Evolutionary conservation across 1,140 invertebrate species (phyloP).

Genomic region (Elysia chlorotica): DNA sequence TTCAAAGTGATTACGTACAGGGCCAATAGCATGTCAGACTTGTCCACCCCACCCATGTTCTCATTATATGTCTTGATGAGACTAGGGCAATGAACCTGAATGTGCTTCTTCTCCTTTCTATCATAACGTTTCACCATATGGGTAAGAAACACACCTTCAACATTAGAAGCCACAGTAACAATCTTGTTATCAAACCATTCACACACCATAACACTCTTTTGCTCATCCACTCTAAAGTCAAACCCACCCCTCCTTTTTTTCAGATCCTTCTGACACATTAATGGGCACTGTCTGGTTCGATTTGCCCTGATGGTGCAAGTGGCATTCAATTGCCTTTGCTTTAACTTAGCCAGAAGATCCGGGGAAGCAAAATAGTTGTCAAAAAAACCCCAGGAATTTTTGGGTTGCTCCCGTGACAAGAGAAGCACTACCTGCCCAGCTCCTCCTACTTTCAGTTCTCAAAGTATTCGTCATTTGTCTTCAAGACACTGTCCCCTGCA

Average conservation of each 20-base stretch:
- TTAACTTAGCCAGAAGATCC: background rate
- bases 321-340: background rate
- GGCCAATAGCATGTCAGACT: background rate
- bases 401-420: background rate
- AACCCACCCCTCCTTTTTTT: background rate
- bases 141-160: background rate
- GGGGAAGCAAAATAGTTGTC: conserved; percentile 2
- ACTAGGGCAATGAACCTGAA: background rate
- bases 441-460: background rate
- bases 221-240: background rate
- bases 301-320: background rate
- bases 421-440: background rate
- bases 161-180: background rate
- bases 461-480: background rate
- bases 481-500: background rate
- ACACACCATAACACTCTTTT: background rate
- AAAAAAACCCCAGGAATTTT: background rate
- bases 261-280: background rate
- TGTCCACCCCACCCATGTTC: conserved; percentile 3
- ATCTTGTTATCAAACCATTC: conserved; percentile 2
- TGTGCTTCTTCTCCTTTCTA: background rate
- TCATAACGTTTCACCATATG: background rate
- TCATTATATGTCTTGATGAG: background rate
- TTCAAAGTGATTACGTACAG: background rate
- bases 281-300: background rate